Evolutionary conservation across 2,888 invertebrate genomes (phyloP).

Genomic region (Caenorhabditis wallacei): DNA sequence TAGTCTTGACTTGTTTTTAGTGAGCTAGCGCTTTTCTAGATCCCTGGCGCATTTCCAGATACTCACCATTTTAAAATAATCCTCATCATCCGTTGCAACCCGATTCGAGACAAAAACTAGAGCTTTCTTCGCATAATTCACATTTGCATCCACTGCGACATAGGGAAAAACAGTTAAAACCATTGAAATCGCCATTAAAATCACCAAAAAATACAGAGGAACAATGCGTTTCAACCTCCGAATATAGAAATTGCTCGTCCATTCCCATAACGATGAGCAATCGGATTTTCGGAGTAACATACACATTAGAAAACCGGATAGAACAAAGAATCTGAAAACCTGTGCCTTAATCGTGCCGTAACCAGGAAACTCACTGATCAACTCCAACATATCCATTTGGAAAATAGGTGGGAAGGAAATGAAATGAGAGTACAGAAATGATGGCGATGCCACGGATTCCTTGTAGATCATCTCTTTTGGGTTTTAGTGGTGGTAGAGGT

Average conservation of each 20-base stretch:
- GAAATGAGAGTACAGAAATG: neutral
- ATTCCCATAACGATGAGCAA: neutral
- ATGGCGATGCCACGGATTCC: neutral
- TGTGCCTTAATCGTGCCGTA: too few species aligned
- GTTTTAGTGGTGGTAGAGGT: too few species aligned
- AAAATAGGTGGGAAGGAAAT: neutral
- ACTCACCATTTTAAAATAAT: neutral
- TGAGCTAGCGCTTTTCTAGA: neutral
- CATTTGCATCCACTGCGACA: neutral
- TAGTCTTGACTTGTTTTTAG: too few species aligned
- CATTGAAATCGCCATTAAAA: neutral
- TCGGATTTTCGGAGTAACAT: neutral
- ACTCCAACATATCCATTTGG: neutral
- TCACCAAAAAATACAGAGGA: neutral
- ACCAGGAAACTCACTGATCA: neutral
- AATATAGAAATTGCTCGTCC: neutral
- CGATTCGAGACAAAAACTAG: neutral
- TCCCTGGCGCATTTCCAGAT: neutral
- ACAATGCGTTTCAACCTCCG: neutral
- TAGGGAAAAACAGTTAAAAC: neutral
- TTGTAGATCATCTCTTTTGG: neutral
- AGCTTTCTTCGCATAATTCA: neutral
- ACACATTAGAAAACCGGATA: slow-evolving; percentile 1
- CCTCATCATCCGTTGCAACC: neutral
- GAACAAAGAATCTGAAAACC: neutral